Evolutionary conservation across 2,797 vertebrate species (phyloP), one percentile per base, ranked within the genome.

Genomic region (Sebastes vulpes): DNA sequence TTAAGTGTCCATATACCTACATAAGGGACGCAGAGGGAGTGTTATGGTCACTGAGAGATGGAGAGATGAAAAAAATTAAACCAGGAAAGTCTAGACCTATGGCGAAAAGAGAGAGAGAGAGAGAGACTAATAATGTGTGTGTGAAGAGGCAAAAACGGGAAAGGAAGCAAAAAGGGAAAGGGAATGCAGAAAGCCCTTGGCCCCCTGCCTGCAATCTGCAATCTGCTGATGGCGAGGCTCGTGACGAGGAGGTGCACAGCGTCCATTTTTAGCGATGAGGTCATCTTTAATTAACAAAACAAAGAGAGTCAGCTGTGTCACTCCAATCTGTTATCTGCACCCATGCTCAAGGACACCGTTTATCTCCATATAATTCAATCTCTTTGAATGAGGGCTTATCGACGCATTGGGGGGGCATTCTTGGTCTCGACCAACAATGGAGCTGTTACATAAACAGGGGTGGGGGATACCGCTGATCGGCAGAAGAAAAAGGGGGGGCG

Each of bases 201-300:
- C 95, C 92, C 90, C 86, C 91, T 91, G 94, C 96, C 95, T 95
- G 92, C 94, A 91, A 92, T 93, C 95, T 95, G 93, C 95, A 97
- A 96, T 96, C 95, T 96, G 96, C 96, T 97, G 96, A 96, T 96
- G 96, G 95, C 86, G 91, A 91, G 86, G 91, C 95, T 95, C 90
- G 93, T 95, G 95, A 96, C 87, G 94, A 95, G 94, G 91, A 95
- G 95, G 94, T 95, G 94, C 95, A 93, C 93, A 88, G 93, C 93
- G 90, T 95, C 95, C 95, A 96, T 96, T 96, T 97, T 96, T 96
- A 96, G 96, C 94, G 94, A 96, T 96, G 96, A 96, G 96, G 95
- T 97, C 96, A 97, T 97, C 95, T 96, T 96, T 95, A 97, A 96
- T 97, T 95, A 95, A 96, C 95, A 95, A 95, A 95, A 96, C 96